phyloP scores from a whole-genome alignment of 2,113 vertebrate genomes.

The Felis chaus region DNA sequence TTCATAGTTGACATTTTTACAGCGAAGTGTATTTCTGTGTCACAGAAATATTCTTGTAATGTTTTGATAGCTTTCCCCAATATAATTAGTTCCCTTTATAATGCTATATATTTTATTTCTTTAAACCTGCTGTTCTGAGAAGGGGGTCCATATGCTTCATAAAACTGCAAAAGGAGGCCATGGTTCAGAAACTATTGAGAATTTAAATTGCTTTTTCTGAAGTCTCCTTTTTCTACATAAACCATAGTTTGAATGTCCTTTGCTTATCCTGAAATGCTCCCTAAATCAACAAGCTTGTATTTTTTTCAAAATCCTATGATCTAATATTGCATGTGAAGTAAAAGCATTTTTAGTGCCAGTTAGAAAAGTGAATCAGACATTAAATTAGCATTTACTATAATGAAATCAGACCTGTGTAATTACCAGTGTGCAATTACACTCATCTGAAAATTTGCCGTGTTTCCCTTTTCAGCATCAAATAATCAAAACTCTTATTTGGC shows the following conservation, averaged over 20 bases:
- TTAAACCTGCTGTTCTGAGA: not conserved
- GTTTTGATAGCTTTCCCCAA: not conserved
- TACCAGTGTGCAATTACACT: constrained; percentile 76
- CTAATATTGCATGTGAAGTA: constrained; percentile 60
- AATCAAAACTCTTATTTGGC: constrained; percentile 67
- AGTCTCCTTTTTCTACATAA: not conserved
- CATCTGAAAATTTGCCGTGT: constrained; percentile 74
- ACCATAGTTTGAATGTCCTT: not conserved
- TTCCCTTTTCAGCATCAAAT: constrained; percentile 78
- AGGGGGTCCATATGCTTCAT: not conserved
- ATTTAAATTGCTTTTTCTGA: not conserved
- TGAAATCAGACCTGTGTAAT: constrained; percentile 78
- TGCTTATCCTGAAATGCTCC: constrained; percentile 45
- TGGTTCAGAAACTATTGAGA: constrained; percentile 14
- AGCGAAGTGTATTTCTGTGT: not conserved
- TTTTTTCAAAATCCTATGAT: constrained; percentile 54
- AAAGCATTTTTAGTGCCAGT: constrained; percentile 62
- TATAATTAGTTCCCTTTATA: not conserved
- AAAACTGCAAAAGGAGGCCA: not conserved
- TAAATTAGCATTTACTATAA: constrained; percentile 77
- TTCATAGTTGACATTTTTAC: not conserved
- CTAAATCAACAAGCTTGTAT: constrained; percentile 17
- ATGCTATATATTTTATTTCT: not conserved
- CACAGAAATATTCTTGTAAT: not conserved
- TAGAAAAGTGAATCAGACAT: constrained; percentile 62